phyloP scores from a whole-genome alignment of 2,888 invertebrate species.

The Drosophila paranaensis region DNA sequence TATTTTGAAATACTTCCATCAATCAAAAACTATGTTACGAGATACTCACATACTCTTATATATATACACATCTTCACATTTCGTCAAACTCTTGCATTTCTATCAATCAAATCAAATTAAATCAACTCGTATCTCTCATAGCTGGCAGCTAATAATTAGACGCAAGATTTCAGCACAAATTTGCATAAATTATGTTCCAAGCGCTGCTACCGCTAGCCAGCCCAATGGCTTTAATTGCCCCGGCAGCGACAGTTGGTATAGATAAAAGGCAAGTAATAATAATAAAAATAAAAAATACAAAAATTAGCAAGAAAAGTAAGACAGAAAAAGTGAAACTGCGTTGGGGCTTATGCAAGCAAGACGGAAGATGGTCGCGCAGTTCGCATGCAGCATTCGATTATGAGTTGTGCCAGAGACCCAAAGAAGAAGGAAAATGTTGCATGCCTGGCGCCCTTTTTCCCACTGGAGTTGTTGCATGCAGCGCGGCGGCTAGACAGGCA shows the following conservation, averaged over 20 bases:
- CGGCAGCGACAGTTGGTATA: constrained; percentile 54
- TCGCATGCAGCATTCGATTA: constrained; percentile 66
- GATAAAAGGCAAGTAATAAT: neutral
- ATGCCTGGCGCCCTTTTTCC: constrained; percentile 64
- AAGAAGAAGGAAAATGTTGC: constrained; percentile 64
- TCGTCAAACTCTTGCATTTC: constrained; percentile 30
- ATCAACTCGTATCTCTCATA: constrained; percentile 21
- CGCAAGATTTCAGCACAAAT: constrained; percentile 45
- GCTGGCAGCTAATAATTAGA: constrained; percentile 53
- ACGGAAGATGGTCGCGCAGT: constrained; percentile 66
- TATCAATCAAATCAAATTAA: constrained; percentile 27
- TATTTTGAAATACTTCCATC: neutral
- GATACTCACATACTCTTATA: neutral
- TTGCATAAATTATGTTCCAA: constrained; percentile 64
- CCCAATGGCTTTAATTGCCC: constrained; percentile 66
- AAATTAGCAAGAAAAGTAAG: neutral
- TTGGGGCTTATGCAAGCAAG: constrained; percentile 72
- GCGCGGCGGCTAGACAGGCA: constrained; percentile 2
- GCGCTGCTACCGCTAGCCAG: constrained; percentile 45
- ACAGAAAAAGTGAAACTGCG: constrained; percentile 67
- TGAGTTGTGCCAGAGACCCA: constrained; percentile 73
- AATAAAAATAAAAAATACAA: too few species aligned
- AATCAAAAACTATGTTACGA: constrained; percentile 5
- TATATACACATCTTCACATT: neutral
- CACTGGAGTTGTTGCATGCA: constrained; percentile 24